Percentiles rank a stretch among this genome's conserved stretches.
Conservation (phyloP, 2,797 vertebrate species). For the Acanthis flammea region DNA sequence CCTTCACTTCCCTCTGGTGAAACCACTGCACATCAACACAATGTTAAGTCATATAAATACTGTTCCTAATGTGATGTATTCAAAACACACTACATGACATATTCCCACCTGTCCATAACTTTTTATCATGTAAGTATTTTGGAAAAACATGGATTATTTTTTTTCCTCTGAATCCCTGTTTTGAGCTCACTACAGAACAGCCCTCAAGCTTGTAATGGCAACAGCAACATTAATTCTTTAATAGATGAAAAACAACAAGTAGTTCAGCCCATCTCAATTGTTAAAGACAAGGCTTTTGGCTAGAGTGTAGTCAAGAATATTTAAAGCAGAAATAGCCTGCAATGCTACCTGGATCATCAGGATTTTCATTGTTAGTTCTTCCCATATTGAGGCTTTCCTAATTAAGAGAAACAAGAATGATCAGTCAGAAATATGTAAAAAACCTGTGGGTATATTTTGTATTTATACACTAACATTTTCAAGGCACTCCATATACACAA, state of each 20-base stretch:
- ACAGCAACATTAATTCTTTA: background rate
- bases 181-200: background rate
- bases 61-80: background rate
- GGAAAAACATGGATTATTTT: background rate
- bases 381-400: slow-evolving; percentile 60
- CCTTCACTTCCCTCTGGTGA: slow-evolving; percentile 74
- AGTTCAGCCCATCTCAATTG: background rate
- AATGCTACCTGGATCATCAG: background rate
- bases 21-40: background rate
- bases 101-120: background rate
- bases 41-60: background rate
- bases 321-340: slow-evolving; percentile 49
- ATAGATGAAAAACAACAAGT: background rate
- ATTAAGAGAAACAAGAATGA: background rate
- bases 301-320: background rate
- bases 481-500: background rate
- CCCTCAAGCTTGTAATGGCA: background rate
- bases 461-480: background rate
- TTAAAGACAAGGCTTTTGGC: background rate
- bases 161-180: background rate
- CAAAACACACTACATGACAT: background rate
- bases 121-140: background rate
- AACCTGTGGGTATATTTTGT: background rate
- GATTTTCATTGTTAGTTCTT: background rate
- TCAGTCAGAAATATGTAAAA: background rate